Conservation (phyloP, 2,113 vertebrate species). For the Columbina picui region DNA sequence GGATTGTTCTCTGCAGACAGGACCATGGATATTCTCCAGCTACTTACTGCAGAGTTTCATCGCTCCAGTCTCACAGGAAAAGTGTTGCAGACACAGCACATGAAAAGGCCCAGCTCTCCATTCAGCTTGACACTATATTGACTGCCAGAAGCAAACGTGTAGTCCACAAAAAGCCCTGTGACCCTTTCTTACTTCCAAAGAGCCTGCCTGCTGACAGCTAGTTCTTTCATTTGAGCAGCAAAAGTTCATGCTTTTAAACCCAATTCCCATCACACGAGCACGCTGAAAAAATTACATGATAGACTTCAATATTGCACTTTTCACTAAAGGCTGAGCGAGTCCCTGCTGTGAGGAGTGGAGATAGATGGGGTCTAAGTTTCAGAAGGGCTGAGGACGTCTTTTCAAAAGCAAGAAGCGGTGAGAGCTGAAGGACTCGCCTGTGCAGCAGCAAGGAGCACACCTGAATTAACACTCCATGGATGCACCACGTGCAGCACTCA, state of each 20-base stretch:
- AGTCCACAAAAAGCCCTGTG: background rate
- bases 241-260: background rate
- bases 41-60: background rate
- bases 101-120: background rate
- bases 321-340: background rate
- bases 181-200: background rate
- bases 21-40: background rate
- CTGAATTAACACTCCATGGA: background rate
- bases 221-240: background rate
- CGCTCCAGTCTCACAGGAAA: background rate
- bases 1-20: background rate
- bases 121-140: background rate
- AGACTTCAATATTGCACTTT: background rate
- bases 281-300: background rate
- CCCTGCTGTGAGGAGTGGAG: background rate
- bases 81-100: background rate
- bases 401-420: background rate
- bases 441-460: background rate
- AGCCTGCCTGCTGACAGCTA: background rate
- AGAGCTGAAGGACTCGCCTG: background rate
- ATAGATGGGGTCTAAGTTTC: background rate
- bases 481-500: accelerated
- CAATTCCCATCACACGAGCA: background rate
- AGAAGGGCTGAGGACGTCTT: background rate
- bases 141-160: background rate